Base-by-base conservation (phyloP, 2,797 vertebrate species). In the Platalea minor region DNA sequence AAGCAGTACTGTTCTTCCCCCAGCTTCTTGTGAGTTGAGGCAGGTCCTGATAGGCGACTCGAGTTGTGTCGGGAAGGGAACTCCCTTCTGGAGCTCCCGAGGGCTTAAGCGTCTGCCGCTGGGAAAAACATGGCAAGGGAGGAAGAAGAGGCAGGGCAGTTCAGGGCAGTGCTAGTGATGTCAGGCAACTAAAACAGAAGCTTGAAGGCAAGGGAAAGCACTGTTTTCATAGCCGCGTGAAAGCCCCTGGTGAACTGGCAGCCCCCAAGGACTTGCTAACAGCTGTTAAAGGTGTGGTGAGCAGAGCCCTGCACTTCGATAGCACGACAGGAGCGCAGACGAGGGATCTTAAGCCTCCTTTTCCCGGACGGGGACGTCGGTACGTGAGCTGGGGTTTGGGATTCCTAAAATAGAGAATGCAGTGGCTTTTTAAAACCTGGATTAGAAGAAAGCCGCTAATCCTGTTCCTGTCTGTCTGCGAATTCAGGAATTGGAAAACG, bases 271-370 rank as follows among this genome's bases (percentile, higher is more conserved):
- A 3, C n/a, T 64, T 24, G 31, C 11, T 10, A 37, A 26, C 19
- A 43, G 7, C 35, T 28, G 35, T 24, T n/a, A 54, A 4, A 54
- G 17, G 17, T 11, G 7, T 5, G 6, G 26, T 24, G 50, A 72
- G 29, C 18, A 31, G n/a, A 72, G 53, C 20, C 64, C 11, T 16
- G 37, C 15, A 8, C 21, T 70, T 29, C 8, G 21, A 11, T 29
- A 20, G 48, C 7, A 1, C 67, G 14, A 1, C 1, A 12, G 28
- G 14, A n/a, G 13, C 9, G 43, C 21, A 18, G 61, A 3, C 35
- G 11, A 19, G 35, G 35, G 5, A 23, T 39, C 17, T 29, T 78
- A 28, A 24, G 35, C 33, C 14, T 61, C 17, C 6, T 10, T 50
- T 45, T 61, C 53, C 60, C 2, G 2, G 6, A 4, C 4, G 23